Evolutionary conservation across 2,113 vertebrate species (phyloP), one percentile per base, ranked within the genome.

Genomic region (Apodemus sylvaticus): DNA sequence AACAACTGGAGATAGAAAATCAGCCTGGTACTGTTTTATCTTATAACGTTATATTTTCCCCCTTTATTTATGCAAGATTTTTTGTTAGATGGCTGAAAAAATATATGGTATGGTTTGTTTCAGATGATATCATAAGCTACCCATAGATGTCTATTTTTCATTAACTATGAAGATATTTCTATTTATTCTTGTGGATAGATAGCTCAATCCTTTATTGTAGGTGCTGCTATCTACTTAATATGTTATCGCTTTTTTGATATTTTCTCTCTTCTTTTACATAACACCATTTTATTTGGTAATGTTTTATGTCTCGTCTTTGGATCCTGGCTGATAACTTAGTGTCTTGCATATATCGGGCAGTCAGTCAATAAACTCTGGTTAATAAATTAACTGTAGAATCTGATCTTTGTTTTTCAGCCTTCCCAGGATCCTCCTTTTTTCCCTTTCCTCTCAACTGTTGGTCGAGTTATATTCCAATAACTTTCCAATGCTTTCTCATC

Each of bases 381-480:
- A 92, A 55, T 92, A 24, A 93, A 78, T 83, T 39, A 79, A 89
- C 85, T 92, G 19, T 96, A 79, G 17, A 53, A 74, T 96, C 14
- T 8, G 39, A 51, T 95, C 48, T 95, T 96, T 93, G 9, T 82
- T 9, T 91, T 89, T 91, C 83, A 66, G 74, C 24, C 58, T 91
- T 92, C 45, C 34, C 60, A 70, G 1, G 17, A 70, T 77, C 71
- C 83, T 97, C 70, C 91, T 86, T 48, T 85, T 22, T 87, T 5
- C 96, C 93, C 45, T 58, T 95, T 95, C 85, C 45, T 93, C 48
- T 96, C 53, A 89, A 20, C 62, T 94, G 48, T 81, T 97, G 85
- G 20, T 81, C 19, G 95, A 14, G 0, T 89, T 34, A 45, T 26
- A 82, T 68, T 74, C 26, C 36, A 91, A 1, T 77, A 94, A 34